phyloP scores from a whole-genome alignment of 2,797 vertebrate genomes.

The Taenioides sp. region DNA sequence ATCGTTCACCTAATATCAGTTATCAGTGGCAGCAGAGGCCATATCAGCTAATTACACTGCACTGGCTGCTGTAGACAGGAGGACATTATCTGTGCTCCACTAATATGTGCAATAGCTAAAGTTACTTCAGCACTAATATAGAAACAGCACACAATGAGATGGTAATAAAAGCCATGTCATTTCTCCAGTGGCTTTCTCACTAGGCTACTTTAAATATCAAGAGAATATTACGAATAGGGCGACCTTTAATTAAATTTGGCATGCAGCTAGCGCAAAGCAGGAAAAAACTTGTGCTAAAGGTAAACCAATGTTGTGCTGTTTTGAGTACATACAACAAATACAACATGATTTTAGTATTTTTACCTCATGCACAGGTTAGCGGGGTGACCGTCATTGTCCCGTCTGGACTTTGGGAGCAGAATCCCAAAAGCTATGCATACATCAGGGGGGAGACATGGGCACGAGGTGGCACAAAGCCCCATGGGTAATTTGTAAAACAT shows the following conservation, averaged over 20 bases:
- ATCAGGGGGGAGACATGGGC: conserved; percentile 70
- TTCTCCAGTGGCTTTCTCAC: conserved; percentile 28
- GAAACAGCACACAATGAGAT: conserved; percentile 43
- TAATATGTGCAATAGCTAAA: conserved; percentile 41
- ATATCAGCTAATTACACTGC: conserved; percentile 76
- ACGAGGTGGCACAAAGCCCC: conserved; percentile 75
- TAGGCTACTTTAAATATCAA: conserved; percentile 54
- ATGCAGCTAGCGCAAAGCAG: conserved; percentile 56
- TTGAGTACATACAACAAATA: conserved; percentile 32
- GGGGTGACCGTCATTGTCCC: conserved; percentile 51
- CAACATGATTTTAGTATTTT: conserved; percentile 7
- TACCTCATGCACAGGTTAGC: conserved; percentile 41
- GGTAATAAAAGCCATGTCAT: conserved; percentile 52
- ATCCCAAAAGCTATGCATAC: conserved; percentile 76
- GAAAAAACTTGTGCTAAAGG: conserved; percentile 28
- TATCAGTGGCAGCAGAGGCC: conserved; percentile 70
- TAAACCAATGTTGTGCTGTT: conserved; percentile 25
- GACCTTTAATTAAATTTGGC: conserved; percentile 69
- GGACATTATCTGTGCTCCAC: conserved; percentile 63
- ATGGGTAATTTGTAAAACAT: conserved; percentile 80
- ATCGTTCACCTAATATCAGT: conserved; percentile 70
- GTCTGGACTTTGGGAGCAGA: conserved; percentile 47
- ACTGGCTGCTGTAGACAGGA: conserved; percentile 58
- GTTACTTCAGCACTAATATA: conserved; percentile 42
- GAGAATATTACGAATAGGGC: conserved; percentile 56